Evolutionary conservation across 2,888 invertebrate species (phyloP).

Genomic region (Hoplodrina ambigua): DNA sequence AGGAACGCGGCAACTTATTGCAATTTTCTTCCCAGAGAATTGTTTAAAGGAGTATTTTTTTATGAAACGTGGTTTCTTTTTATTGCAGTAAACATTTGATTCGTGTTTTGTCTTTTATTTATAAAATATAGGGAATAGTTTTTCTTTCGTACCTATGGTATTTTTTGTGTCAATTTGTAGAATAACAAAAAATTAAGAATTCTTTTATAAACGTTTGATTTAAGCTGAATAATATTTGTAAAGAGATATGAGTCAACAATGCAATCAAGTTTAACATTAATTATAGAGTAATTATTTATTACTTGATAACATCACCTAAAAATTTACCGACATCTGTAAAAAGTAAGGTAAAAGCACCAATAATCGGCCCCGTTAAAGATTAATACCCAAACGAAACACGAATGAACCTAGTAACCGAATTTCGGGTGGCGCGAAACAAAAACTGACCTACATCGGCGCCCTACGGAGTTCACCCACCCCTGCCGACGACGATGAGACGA

Average conservation of each 20-base stretch:
- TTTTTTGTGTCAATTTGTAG: not conserved
- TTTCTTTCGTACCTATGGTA: not conserved
- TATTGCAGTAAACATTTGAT: not conserved
- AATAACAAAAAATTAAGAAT: not conserved
- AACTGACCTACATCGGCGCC: constrained; percentile 90
- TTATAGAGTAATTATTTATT: constrained; percentile 21
- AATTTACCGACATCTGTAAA: constrained; percentile 39
- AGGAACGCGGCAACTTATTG: constrained; percentile 66
- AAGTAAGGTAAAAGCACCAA: constrained; percentile 65
- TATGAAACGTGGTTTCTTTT: not conserved
- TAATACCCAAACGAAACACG: constrained; percentile 72
- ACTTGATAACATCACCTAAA: constrained; percentile 26
- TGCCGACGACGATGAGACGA: constrained; percentile 78
- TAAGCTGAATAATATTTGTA: not conserved
- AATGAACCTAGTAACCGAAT: constrained; percentile 89
- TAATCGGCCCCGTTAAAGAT: constrained; percentile 70
- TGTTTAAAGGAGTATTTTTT: not conserved
- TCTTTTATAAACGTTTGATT: not conserved
- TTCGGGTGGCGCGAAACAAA: constrained; percentile 90
- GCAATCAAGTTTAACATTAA: not conserved
- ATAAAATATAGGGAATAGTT: not conserved
- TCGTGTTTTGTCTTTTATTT: not conserved
- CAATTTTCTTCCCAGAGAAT: constrained; percentile 24
- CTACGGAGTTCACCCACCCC: constrained; percentile 89
- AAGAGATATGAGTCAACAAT: not conserved